phyloP scores from a whole-genome alignment of 1,140 invertebrate genomes.

The Micrasema longulum region DNA sequence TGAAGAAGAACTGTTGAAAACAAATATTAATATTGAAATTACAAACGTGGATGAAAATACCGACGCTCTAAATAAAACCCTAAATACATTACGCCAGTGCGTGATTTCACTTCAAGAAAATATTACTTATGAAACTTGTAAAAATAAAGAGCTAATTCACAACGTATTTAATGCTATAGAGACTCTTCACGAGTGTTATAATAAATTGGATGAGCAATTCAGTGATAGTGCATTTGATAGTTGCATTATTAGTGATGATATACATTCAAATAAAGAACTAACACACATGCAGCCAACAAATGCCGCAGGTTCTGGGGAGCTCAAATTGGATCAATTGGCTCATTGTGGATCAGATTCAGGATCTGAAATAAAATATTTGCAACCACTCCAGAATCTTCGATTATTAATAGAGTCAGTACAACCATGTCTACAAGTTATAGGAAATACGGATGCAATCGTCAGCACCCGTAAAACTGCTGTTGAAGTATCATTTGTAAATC shows the following conservation, averaged over 20 bases:
- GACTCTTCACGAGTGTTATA: conserved; percentile 14
- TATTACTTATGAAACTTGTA: neutral
- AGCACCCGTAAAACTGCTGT: neutral
- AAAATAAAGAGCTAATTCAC: neutral
- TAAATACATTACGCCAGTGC: conserved; percentile 12
- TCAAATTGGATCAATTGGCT: neutral
- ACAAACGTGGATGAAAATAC: neutral
- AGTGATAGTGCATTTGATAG: neutral
- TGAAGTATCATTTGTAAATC: conserved; percentile 1
- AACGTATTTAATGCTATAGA: conserved; percentile 17
- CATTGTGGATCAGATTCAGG: neutral
- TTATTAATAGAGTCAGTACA: neutral
- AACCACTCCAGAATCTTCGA: conserved; percentile 6
- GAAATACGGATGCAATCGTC: neutral
- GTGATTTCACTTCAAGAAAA: conserved; percentile 12
- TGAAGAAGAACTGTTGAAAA: neutral
- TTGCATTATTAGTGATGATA: neutral
- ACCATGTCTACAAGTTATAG: neutral
- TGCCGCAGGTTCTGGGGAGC: too few relatives aligned
- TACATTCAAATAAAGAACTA: neutral
- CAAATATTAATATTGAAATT: neutral
- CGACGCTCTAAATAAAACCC: conserved; percentile 2
- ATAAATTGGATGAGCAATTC: conserved; percentile 20
- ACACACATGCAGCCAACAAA: neutral
- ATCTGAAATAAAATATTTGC: neutral